phyloP scores from a whole-genome alignment of 2,113 vertebrate species.

The Regulus satrapa region DNA sequence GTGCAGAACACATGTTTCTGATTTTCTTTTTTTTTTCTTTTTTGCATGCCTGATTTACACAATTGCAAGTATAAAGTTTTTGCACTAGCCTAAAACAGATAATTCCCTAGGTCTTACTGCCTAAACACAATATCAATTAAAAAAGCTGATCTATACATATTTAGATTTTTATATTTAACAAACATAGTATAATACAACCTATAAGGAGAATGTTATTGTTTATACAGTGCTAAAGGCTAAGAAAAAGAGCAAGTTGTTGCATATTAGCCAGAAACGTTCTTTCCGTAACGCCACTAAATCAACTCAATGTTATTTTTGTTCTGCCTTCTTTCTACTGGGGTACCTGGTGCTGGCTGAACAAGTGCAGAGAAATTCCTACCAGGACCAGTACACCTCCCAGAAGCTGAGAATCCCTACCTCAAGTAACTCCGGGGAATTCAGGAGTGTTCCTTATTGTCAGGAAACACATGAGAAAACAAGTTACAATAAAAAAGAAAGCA shows the following conservation, averaged over 20 bases:
- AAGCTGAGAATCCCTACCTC: background rate
- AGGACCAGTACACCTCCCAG: background rate
- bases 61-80: background rate
- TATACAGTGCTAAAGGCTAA: background rate
- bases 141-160: background rate
- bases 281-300: background rate
- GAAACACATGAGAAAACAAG: background rate
- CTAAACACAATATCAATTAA: background rate
- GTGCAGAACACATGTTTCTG: background rate
- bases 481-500: background rate
- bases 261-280: background rate
- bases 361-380: background rate
- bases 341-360: background rate
- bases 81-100: background rate
- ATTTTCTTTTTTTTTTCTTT: background rate
- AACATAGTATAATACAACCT: fast-evolving
- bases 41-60: background rate
- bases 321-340: background rate
- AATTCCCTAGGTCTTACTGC: background rate
- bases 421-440: background rate
- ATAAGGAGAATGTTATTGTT: background rate
- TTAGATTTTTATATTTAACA: background rate
- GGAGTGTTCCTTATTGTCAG: background rate
- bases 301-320: background rate
- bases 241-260: background rate